Conservation (phyloP, 2,113 vertebrate genomes). For the Siniperca chuatsi region DNA sequence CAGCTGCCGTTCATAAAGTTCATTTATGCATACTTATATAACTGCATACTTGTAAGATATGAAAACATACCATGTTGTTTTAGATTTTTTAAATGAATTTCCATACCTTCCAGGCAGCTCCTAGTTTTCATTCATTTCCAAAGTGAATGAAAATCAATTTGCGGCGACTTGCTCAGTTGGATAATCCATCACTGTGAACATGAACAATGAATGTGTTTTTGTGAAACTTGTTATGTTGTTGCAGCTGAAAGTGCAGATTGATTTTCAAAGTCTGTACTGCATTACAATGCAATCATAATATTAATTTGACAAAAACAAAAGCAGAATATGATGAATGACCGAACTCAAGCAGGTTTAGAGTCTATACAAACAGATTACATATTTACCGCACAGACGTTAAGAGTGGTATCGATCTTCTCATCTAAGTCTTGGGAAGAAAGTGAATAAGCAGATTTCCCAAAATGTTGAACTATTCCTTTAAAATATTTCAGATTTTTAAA, state of each 20-base stretch:
- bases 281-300: conserved; percentile 16
- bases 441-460: not conserved
- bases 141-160: conserved; percentile 24
- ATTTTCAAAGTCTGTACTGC: conserved; percentile 14
- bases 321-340: conserved; percentile 46
- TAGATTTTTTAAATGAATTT: not conserved
- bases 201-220: not conserved
- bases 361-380: conserved; percentile 22
- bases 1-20: not conserved
- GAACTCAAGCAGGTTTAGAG: conserved; percentile 20
- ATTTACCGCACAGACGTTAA: too few relatives aligned
- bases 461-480: not conserved
- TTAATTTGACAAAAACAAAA: conserved; percentile 42
- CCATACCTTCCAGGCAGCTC: not conserved
- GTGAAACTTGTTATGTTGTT: not conserved
- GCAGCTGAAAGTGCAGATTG: not conserved
- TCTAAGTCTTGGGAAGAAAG: not conserved
- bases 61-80: not conserved
- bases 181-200: conserved; percentile 28
- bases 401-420: too few relatives aligned
- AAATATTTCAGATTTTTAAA: not conserved
- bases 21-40: not conserved
- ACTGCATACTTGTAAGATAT: not conserved
- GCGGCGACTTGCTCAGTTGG: not conserved
- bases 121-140: conserved; percentile 6